Percentiles rank a stretch among this genome's conserved stretches.
Conservation (phyloP, 2,797 vertebrate species). For the Siniperca obscura region DNA sequence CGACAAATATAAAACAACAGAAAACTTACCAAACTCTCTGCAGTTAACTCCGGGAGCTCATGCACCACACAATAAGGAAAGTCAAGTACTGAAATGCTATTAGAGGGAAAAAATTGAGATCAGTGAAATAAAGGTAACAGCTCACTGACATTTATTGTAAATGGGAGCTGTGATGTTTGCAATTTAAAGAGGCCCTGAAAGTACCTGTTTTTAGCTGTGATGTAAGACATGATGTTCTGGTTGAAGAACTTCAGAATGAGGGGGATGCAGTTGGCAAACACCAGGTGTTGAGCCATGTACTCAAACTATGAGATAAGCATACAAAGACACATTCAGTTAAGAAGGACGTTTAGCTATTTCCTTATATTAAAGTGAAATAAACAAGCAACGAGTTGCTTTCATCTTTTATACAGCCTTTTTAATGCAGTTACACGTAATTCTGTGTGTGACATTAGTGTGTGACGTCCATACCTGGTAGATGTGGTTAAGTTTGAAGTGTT, state of each 20-base stretch:
- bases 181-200: not conserved
- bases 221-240: slow-evolving; percentile 99
- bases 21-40: slow-evolving; percentile 93
- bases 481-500: slow-evolving; percentile 99
- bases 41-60: slow-evolving; percentile 95
- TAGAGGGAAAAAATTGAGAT: not conserved
- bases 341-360: not conserved
- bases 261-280: slow-evolving; percentile 99
- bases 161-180: not conserved
- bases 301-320: slow-evolving; percentile 88
- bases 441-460: not conserved
- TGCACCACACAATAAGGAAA: slow-evolving; percentile 95
- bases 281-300: slow-evolving; percentile 98
- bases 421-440: not conserved
- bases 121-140: not conserved
- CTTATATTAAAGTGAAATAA: not conserved
- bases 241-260: slow-evolving; percentile 99
- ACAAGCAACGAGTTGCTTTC: not conserved
- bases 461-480: slow-evolving; percentile 91
- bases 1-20: not conserved
- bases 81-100: slow-evolving; percentile 96
- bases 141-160: not conserved
- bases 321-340: slow-evolving; percentile 3
- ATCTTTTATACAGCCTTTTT: not conserved
- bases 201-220: slow-evolving; percentile 99